phyloP scores from a whole-genome alignment of 64 coral and sea anemone genomes.

The Catalaphyllia jardinei region DNA sequence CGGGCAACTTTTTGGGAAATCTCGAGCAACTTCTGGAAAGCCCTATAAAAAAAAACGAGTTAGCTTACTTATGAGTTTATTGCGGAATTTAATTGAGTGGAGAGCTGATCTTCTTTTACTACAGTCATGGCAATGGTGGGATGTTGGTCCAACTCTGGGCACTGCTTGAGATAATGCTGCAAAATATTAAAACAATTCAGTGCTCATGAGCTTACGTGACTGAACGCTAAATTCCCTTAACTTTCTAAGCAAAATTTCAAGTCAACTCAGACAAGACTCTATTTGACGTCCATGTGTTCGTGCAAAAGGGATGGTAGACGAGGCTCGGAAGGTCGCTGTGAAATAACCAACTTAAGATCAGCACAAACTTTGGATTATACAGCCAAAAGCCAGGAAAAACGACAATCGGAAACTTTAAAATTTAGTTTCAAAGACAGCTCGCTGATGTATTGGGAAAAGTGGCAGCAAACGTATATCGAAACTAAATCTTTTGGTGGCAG shows the following conservation, averaged over 20 bases:
- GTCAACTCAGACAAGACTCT: not conserved
- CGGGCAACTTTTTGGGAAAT: slow-evolving; percentile 3
- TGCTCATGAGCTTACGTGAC: not conserved
- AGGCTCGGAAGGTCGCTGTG: too few species aligned
- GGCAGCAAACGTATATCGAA: too few species aligned
- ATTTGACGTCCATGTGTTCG: not conserved
- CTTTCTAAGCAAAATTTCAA: not conserved
- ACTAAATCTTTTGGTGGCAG: too few species aligned
- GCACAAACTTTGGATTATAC: too few species aligned
- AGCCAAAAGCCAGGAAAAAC: too few species aligned
- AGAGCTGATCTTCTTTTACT: slow-evolving; percentile 22
- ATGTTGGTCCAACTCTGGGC: not conserved
- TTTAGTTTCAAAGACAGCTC: too few species aligned
- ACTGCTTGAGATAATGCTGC: slow-evolving; percentile 10
- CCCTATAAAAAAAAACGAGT: not conserved
- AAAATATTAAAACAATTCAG: not conserved
- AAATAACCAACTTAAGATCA: too few species aligned
- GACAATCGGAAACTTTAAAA: too few species aligned
- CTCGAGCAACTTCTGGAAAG: slow-evolving; percentile 1
- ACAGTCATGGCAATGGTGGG: slow-evolving; percentile 14
- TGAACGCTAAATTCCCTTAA: not conserved
- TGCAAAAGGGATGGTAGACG: too few species aligned
- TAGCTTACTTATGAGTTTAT: slow-evolving; percentile 17
- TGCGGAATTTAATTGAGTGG: slow-evolving; percentile 5
- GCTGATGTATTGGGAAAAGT: too few species aligned